These are phyloP conservation scores for Myiozetetes cayanensis DNA, from an alignment of 2,113 vertebrate genomes.

Conservation along the genomic window DNA sequence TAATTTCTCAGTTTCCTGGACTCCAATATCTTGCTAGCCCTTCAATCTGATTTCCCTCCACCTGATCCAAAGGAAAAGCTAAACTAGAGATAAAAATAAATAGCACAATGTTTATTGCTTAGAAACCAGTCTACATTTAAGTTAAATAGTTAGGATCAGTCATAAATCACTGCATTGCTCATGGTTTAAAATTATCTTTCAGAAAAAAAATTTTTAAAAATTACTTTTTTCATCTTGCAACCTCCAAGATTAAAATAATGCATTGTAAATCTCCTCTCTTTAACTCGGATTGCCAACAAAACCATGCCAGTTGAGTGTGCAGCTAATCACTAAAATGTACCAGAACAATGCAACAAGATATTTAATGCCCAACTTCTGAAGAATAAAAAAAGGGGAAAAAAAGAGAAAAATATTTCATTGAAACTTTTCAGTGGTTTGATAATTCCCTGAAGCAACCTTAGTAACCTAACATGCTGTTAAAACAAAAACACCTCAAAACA, in stretches of 20 bases:
- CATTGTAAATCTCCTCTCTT: not conserved
- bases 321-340: not conserved
- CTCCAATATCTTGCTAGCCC: not conserved
- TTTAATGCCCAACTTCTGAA: not conserved
- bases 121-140: not conserved
- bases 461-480: not conserved
- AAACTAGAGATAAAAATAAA: not conserved
- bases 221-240: not conserved
- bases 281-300: conserved; percentile 3
- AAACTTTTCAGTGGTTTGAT: not conserved
- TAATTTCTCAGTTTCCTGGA: not conserved
- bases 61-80: not conserved
- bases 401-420: not conserved
- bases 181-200: not conserved
- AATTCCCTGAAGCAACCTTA: not conserved
- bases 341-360: not conserved
- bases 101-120: not conserved
- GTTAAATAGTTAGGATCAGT: not conserved
- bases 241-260: not conserved
- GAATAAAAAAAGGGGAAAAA: not conserved
- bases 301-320: not conserved
- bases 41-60: not conserved
- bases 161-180: not conserved
- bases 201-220: not conserved
- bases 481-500: not conserved